Evolutionary conservation across 2,113 vertebrate genomes (phyloP).

Genomic region (Forbesichthys agassizii): DNA sequence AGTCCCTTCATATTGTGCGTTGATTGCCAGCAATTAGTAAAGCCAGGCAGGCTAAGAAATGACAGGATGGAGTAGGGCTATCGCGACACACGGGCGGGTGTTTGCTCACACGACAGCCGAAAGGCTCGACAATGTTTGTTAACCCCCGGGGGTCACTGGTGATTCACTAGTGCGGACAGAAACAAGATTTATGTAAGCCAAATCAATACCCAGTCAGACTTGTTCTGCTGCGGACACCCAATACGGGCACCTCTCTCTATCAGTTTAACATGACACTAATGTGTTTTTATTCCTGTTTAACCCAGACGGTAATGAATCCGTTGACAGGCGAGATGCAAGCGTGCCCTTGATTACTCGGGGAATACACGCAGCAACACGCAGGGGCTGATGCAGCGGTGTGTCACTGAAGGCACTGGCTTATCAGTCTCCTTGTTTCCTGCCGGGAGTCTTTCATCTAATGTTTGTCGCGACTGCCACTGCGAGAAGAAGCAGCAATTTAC

Average conservation of each 20-base stretch:
- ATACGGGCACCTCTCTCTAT: constrained; percentile 92
- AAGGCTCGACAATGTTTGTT: constrained; percentile 98
- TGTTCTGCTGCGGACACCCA: constrained; percentile 85
- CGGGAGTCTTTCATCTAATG: constrained; percentile 87
- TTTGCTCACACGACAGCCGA: constrained; percentile 84
- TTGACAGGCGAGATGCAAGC: constrained; percentile 89
- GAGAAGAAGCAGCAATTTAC: constrained; percentile 71
- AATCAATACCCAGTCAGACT: constrained; percentile 96
- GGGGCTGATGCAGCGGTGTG: constrained; percentile 89
- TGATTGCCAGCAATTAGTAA: constrained; percentile 97
- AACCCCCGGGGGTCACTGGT: constrained; percentile 92
- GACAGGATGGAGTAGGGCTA: constrained; percentile 88
- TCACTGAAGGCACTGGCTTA: constrained; percentile 85
- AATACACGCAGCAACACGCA: constrained; percentile 86
- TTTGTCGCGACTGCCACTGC: constrained; percentile 64
- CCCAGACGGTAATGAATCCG: constrained; percentile 95
- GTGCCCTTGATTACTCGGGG: constrained; percentile 95
- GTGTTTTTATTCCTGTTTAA: constrained; percentile 95
- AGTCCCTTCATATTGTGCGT: constrained; percentile 84
- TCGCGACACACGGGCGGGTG: constrained; percentile 84
- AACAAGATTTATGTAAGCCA: constrained; percentile 98
- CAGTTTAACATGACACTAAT: constrained; percentile 98
- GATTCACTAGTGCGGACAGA: constrained; percentile 96
- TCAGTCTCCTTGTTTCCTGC: constrained; percentile 88
- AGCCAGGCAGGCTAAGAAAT: constrained; percentile 87